Percentiles rank a stretch among this genome's conserved stretches.
Evolutionary conservation across 1,140 invertebrate genomes (phyloP).

Genomic region (Zeugodacus cucurbitae): DNA sequence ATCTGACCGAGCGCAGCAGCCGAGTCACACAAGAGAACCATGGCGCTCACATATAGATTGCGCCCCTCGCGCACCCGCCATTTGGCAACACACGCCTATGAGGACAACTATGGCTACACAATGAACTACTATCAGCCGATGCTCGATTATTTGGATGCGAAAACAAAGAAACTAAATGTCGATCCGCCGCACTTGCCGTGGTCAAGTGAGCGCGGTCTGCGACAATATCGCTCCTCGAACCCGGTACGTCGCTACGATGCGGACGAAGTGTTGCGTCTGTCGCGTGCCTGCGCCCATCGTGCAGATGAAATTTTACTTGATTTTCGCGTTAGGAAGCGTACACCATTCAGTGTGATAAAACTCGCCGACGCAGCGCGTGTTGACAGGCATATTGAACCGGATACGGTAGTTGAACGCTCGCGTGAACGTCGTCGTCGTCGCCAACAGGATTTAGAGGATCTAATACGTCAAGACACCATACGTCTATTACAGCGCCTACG

Average conservation of each 20-base stretch:
- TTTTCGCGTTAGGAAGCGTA: constrained; percentile 73
- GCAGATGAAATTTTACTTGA: constrained; percentile 74
- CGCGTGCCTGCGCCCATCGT: constrained; percentile 72
- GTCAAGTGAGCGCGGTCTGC: constrained; percentile 76
- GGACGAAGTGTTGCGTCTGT: constrained; percentile 73
- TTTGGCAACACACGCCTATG: constrained; percentile 70
- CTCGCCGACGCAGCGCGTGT: constrained; percentile 74
- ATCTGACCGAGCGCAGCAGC: neutral
- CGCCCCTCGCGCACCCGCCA: constrained; percentile 64
- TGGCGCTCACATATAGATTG: constrained; percentile 55
- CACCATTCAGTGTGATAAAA: constrained; percentile 75
- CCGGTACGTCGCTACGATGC: constrained; percentile 72
- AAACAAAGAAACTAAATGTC: constrained; percentile 65
- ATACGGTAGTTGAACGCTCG: constrained; percentile 69
- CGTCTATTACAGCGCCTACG: constrained; percentile 65
- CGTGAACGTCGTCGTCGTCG: constrained; percentile 68
- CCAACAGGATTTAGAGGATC: constrained; percentile 67
- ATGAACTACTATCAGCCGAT: constrained; percentile 86
- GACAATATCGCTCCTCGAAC: constrained; percentile 70
- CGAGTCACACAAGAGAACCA: constrained; percentile 45
- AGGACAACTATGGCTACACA: constrained; percentile 82
- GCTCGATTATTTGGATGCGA: constrained; percentile 81
- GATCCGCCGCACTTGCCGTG: constrained; percentile 76
- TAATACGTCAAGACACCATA: constrained; percentile 64
- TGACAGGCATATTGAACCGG: constrained; percentile 72